Base-by-base conservation (phyloP, 2,888 invertebrate genomes). In the Micropterix aruncella region DNA sequence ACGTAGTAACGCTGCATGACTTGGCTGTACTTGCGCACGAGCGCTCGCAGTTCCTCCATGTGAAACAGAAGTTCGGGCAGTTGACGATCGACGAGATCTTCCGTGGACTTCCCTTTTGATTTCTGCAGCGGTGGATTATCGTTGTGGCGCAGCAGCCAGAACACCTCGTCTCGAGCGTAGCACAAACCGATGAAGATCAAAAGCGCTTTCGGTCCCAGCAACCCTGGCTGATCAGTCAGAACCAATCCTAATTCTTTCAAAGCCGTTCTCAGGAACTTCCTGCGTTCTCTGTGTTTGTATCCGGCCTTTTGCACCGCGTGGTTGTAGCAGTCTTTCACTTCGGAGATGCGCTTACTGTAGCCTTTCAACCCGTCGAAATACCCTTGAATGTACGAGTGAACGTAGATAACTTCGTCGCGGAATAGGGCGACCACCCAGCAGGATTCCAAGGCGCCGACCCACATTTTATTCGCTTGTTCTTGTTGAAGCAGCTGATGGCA, bases 1-100 rank as follows among this genome's bases (percentile, higher is more conserved):
- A 97, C 89, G 65, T 95, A 97, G 63, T 97, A 97, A 50, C 95
- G 77, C 63, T 99, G 96, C 72, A 97, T 86, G 5, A 97, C 93
- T 69, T 93, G 92, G 54, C 89, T 90, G 62, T 99, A 95, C 61
- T 96, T 97, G 49, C 94, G 79, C 3, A 97, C 91, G 44, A 99
- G 69, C 17, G 89, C 91, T 55, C 97, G 75, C 42, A 99, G 65
- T 63, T 99, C 99, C 61, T 97, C 95, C 83, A 99, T 96, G 58
- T 97, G 95, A 59, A 97, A 99, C 5, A 99, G 68, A 39, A 99
- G 68, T 63, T 99, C 99, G 1, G 99, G 97, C 38, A 99, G 70
- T 60, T 96, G 96, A 44, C 96, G 76, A 61, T 97, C 97, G 1
- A 94, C 88, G 44, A 97, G 70, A 65, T 94, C 94, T 64, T 94